These are phyloP conservation scores for Psephotus haematonotus DNA, from an alignment of 2,113 vertebrate species.

Conservation along the genomic window DNA sequence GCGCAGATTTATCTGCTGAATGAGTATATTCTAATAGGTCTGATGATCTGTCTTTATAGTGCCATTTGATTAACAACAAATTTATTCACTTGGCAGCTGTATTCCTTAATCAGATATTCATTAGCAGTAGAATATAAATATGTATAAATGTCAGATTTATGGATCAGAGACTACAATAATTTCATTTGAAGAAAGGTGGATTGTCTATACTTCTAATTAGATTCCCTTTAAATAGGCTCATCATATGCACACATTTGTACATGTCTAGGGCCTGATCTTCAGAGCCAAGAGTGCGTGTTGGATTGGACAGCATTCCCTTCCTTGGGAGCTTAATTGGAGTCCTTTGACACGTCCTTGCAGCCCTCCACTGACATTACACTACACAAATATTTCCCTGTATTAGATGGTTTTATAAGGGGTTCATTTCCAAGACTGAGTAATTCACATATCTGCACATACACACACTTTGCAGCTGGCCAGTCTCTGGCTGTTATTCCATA, in stretches of 20 bases:
- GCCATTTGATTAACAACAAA: slow-evolving; percentile 76
- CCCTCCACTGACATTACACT: background rate
- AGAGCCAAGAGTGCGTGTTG: background rate
- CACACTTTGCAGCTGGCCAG: background rate
- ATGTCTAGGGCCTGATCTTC: background rate
- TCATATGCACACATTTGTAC: background rate
- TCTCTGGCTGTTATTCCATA: background rate
- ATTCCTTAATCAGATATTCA: slow-evolving; percentile 76
- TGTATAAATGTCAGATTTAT: slow-evolving; percentile 73
- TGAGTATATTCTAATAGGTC: slow-evolving; percentile 71
- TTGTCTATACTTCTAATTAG: slow-evolving; percentile 47
- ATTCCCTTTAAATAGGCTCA: slow-evolving; percentile 24
- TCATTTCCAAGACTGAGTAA: background rate
- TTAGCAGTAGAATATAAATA: slow-evolving; percentile 73
- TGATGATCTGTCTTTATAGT: slow-evolving; percentile 74
- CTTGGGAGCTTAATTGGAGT: background rate
- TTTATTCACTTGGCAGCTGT: slow-evolving; percentile 76
- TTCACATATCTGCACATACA: background rate
- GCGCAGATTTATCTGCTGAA: slow-evolving; percentile 56
- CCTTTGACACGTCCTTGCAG: background rate
- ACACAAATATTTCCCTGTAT: background rate
- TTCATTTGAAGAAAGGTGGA: slow-evolving; percentile 56
- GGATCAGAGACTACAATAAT: slow-evolving; percentile 62
- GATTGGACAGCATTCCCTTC: background rate
- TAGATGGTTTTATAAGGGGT: background rate